Percentiles rank a stretch among this genome's conserved stretches.
phyloP scores from a whole-genome alignment of 2,888 invertebrate genomes.

The Apamea crenata region DNA sequence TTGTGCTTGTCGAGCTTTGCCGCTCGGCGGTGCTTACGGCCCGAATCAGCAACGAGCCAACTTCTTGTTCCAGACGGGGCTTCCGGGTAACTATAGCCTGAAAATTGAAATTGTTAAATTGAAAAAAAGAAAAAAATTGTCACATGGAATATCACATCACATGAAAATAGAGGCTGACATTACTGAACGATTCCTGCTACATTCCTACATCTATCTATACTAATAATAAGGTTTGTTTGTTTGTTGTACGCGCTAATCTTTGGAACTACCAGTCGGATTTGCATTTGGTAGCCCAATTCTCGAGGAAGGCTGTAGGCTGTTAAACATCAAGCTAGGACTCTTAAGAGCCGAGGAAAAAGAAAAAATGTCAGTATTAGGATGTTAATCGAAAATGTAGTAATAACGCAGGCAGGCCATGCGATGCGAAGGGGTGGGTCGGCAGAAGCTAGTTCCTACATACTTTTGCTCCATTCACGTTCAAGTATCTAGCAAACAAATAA shows the following conservation, averaged over 20 bases:
- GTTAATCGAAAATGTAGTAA: too few relatives aligned
- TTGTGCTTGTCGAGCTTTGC: slow-evolving; percentile 67
- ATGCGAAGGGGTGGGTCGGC: too few relatives aligned
- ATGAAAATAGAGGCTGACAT: background rate
- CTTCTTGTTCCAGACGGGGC: slow-evolving; percentile 71
- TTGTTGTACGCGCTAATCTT: background rate
- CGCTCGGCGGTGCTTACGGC: slow-evolving; percentile 76
- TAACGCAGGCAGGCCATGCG: too few relatives aligned
- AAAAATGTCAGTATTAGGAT: background rate
- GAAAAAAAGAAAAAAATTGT: too few relatives aligned
- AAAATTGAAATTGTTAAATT: background rate
- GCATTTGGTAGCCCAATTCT: background rate
- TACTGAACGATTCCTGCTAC: background rate
- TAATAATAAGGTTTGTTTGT: background rate
- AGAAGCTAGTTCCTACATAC: too few relatives aligned
- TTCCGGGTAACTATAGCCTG: slow-evolving; percentile 64
- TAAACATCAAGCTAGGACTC: background rate
- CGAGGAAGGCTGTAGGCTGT: background rate
- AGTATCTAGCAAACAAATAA: background rate
- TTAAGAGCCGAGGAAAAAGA: background rate
- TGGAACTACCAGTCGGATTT: background rate
- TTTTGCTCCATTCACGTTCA: background rate
- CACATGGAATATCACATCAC: background rate
- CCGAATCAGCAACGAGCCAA: slow-evolving; percentile 77
- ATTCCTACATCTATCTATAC: background rate